Conservation (phyloP, 2,888 invertebrate species). For the Acanthosepion lycidas region DNA sequence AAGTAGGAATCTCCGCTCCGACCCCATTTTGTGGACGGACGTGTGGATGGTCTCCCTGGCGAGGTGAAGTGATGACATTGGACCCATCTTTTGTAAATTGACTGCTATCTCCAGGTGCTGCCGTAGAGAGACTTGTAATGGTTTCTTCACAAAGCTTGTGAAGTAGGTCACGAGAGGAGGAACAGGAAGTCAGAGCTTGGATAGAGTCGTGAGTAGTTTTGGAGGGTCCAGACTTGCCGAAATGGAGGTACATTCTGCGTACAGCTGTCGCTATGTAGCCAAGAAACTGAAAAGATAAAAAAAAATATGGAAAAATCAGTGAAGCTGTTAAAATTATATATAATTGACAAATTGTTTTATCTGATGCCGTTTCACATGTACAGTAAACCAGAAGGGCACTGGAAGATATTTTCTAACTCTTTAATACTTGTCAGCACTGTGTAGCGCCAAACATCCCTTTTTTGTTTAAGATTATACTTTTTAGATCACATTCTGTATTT, state of each 20-base stretch:
- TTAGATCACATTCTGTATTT: too few relatives aligned
- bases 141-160: not conserved
- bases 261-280: slow-evolving; percentile 37
- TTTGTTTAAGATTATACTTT: too few relatives aligned
- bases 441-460: too few relatives aligned
- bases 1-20: not conserved
- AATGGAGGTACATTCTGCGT: slow-evolving; percentile 45
- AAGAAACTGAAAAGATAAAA: not conserved
- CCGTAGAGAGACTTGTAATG: too few relatives aligned
- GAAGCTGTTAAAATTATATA: too few relatives aligned
- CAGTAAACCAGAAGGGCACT: too few relatives aligned
- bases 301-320: not conserved
- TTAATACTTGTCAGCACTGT: too few relatives aligned
- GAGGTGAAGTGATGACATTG: slow-evolving; percentile 10
- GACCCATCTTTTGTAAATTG: not conserved
- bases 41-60: not conserved
- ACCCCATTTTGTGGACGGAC: slow-evolving; percentile 16
- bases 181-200: not conserved
- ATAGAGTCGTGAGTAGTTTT: not conserved
- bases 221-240: slow-evolving; percentile 37
- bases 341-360: too few relatives aligned
- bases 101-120: not conserved
- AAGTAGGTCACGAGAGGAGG: not conserved
- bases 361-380: too few relatives aligned
- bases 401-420: too few relatives aligned